Conservation (phyloP, 2,113 vertebrate genomes). For the Cairina moschata region DNA sequence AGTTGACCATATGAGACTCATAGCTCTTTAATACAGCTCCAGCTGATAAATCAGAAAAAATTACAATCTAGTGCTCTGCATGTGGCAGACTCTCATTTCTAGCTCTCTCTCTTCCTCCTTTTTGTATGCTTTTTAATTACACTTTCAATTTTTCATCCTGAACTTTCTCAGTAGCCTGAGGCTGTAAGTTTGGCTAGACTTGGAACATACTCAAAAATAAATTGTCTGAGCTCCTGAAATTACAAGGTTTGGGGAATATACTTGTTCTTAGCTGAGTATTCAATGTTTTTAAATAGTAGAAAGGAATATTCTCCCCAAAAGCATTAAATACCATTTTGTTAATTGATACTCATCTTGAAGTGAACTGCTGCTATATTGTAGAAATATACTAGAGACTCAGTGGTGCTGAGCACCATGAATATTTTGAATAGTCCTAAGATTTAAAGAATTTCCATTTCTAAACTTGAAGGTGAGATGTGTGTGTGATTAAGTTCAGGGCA, state of each 20-base stretch:
- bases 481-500: fast-evolving
- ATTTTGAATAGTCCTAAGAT: neutral
- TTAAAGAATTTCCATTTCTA: neutral
- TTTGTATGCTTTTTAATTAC: neutral
- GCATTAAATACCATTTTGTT: neutral
- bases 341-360: neutral
- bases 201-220: neutral
- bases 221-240: neutral
- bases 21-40: neutral
- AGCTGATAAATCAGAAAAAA: neutral
- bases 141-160: neutral
- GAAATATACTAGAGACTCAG: neutral
- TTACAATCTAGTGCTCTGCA: neutral
- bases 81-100: neutral
- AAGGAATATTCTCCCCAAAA: neutral
- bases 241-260: neutral
- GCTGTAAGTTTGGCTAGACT: neutral
- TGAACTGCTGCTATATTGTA: neutral
- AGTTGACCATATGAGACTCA: neutral
- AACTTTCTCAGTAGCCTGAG: neutral
- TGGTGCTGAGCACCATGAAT: neutral
- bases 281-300: neutral
- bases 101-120: neutral
- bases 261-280: neutral
- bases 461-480: neutral